Base-by-base conservation (phyloP, 37 sponge, comb jelly and placozoan species). In the Hormiphora californensis region DNA sequence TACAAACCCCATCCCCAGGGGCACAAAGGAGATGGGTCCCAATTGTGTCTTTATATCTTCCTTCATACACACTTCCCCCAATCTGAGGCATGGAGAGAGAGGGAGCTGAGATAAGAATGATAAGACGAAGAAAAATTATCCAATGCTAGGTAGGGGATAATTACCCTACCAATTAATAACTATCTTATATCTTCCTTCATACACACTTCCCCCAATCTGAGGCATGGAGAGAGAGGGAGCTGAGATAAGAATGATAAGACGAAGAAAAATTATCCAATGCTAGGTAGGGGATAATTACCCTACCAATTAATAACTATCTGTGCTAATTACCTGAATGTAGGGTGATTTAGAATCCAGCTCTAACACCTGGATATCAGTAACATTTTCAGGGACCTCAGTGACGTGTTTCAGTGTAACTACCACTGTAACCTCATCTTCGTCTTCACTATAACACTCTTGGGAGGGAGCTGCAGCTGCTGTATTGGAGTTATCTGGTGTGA, bases 301-400 rank as follows among this genome's bases (percentile, higher is more conserved):
- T n/a, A n/a, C n/a, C n/a, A n/a, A n/a, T n/a, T n/a, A n/a, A n/a
- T n/a, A n/a, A n/a, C n/a, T n/a, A n/a, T n/a, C n/a, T 21, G n/a
- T n/a, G n/a, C n/a, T n/a, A n/a, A n/a, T n/a, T n/a, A 73, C 81
- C 25, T 73, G 81, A 28, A 73, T 73, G 46, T 73, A 73, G 44
- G 81, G 81, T 21, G 41, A n/a, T n/a, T 15, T 30, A 1, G 36
- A 19, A n/a, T 73, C 81, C n/a, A 73, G 38, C 46, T 73, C 81
- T 11, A 73, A 25, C 28, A 73, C 43, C 81, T 73, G 81, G 46
- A 73, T 73, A 41, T 73, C 81, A 0, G 81, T 36, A 21, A 27
- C 5, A 2, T 39, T 25, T 15, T 39, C 44, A 3, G 59, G 59
- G 7, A 73, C n/a, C 23, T 73, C 81, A 22, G 40, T 46, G 9